Evolutionary conservation across 2,797 vertebrate species (phyloP).

Genomic region (Sebastes jordani): DNA sequence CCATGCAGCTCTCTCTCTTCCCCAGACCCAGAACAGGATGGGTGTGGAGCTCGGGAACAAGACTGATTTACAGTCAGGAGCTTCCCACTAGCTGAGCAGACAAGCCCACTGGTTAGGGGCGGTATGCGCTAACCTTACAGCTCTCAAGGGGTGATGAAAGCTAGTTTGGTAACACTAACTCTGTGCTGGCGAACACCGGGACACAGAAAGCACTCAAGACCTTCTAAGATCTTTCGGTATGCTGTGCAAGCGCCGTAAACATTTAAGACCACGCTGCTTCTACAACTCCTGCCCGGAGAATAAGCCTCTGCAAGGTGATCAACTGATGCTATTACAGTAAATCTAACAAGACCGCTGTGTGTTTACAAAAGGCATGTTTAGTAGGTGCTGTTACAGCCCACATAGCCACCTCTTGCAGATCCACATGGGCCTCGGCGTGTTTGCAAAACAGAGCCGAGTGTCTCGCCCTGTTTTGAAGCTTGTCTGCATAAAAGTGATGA

Average conservation of each 20-base stretch:
- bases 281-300: constrained; percentile 8
- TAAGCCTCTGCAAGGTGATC: constrained; percentile 34
- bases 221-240: constrained; percentile 62
- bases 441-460: background rate
- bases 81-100: constrained; percentile 51
- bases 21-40: constrained; percentile 77
- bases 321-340: constrained; percentile 15
- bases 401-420: background rate
- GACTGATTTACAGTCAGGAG: constrained; percentile 74
- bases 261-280: constrained; percentile 47
- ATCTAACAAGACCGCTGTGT: constrained; percentile 16
- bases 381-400: constrained; percentile 25
- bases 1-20: constrained; percentile 63
- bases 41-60: constrained; percentile 73
- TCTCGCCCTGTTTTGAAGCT: background rate
- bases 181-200: constrained; percentile 40
- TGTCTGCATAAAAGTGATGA: background rate
- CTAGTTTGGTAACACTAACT: constrained; percentile 71
- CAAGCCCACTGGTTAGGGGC: constrained; percentile 46
- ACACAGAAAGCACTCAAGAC: constrained; percentile 62
- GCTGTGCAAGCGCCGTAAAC: constrained; percentile 61
- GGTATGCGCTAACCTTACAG: constrained; percentile 59
- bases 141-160: constrained; percentile 67
- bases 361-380: constrained; percentile 22
- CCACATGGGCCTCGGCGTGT: background rate